Conservation (phyloP, 2,113 vertebrate genomes). For the Lepus europaeus region DNA sequence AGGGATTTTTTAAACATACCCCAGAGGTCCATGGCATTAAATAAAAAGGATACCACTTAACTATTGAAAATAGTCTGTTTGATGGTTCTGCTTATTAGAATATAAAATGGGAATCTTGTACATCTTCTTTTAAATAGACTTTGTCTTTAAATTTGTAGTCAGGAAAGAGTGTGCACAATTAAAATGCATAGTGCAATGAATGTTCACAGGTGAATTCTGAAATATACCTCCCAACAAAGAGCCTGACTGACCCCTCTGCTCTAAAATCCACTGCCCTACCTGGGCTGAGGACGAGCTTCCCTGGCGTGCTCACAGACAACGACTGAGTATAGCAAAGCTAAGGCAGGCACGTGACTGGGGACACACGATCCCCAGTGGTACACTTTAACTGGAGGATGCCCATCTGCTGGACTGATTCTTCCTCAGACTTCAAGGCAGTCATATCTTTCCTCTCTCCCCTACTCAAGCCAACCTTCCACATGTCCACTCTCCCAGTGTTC, state of each 20-base stretch:
- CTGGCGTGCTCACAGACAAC: too few relatives aligned
- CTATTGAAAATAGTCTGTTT: not conserved
- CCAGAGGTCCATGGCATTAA: not conserved
- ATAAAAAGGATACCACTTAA: not conserved
- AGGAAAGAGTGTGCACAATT: not conserved
- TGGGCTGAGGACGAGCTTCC: too few relatives aligned
- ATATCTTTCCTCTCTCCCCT: not conserved
- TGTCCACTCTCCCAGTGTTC: not conserved
- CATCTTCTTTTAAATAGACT: not conserved
- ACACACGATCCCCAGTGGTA: not conserved
- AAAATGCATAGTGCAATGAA: not conserved
- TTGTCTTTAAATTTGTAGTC: not conserved
- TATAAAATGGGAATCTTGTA: not conserved
- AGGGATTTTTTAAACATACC: not conserved
- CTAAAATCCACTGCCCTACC: not conserved
- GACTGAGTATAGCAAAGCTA: not conserved
- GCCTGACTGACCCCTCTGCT: not conserved
- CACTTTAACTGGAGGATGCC: not conserved
- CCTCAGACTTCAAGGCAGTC: not conserved
- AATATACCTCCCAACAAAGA: not conserved
- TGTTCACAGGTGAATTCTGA: not conserved
- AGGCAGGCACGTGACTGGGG: not conserved
- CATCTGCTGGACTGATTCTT: not conserved
- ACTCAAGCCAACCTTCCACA: not conserved
- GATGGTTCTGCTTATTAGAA: not conserved